phyloP scores from a whole-genome alignment of 2,888 invertebrate genomes.

The Harpagoxenus sublaevis region DNA sequence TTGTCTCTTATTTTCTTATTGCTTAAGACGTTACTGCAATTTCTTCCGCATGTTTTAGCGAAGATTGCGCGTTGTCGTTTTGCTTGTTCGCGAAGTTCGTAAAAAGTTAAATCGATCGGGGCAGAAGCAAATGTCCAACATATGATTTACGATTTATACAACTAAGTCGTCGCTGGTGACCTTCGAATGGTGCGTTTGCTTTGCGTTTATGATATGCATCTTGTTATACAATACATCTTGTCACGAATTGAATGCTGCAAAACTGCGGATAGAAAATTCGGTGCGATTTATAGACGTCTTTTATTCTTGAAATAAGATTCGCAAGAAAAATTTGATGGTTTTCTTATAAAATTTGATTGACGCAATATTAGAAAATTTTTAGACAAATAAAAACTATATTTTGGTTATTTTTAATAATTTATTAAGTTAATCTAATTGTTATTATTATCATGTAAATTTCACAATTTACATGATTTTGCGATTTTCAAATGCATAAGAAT shows the following conservation, averaged over 20 bases:
- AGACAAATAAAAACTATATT: background rate
- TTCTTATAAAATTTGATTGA: background rate
- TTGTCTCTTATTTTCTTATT: background rate
- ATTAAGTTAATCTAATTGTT: background rate
- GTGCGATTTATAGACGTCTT: background rate
- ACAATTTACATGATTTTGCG: background rate
- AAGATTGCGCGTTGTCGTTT: slow-evolving; percentile 15
- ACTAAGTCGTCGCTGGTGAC: background rate
- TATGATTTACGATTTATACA: slow-evolving; percentile 39
- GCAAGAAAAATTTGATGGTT: background rate
- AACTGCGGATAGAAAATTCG: background rate
- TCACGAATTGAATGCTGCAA: slow-evolving; percentile 4
- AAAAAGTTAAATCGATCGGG: slow-evolving; percentile 38
- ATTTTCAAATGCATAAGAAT: background rate
- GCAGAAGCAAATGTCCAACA: background rate
- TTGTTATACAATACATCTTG: background rate
- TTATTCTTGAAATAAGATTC: background rate
- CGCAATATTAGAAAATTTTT: background rate
- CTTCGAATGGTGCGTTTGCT: slow-evolving; percentile 30
- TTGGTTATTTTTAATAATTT: background rate
- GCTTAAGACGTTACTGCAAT: slow-evolving; percentile 22
- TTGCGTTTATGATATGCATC: background rate
- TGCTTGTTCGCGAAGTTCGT: slow-evolving; percentile 32
- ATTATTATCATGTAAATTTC: background rate
- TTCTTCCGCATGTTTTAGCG: slow-evolving; percentile 31